Percentiles rank a stretch among this genome's conserved stretches.
phyloP scores from a whole-genome alignment of 2,113 vertebrate species.

The Melanostigma gelatinosum region DNA sequence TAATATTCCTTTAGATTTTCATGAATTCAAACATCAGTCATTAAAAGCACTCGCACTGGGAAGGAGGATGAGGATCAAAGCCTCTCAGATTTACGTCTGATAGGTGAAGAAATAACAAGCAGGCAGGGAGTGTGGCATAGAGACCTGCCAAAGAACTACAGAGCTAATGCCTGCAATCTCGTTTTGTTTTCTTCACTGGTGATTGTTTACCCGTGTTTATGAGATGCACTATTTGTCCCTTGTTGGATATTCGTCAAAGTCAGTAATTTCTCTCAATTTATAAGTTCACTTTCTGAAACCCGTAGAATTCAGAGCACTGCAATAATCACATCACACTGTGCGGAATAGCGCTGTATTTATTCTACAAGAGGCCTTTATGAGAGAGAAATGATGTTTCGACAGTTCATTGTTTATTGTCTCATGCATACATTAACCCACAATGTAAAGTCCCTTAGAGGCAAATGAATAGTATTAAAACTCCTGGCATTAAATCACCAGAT shows the following conservation, averaged over 20 bases:
- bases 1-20: slow-evolving; percentile 9
- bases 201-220: not conserved
- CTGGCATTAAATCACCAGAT: not conserved
- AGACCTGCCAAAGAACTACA: not conserved
- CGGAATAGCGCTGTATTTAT: not conserved
- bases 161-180: not conserved
- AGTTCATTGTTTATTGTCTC: not conserved
- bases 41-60: not conserved
- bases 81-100: not conserved
- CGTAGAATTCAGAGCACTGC: not conserved
- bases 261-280: not conserved
- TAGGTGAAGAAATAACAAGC: not conserved
- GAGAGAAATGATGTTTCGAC: not conserved
- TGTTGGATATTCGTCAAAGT: not conserved
- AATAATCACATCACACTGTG: not conserved
- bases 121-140: not conserved
- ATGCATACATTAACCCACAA: not conserved
- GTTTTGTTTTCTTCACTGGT: not conserved
- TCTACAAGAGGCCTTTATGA: not conserved
- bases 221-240: not conserved
- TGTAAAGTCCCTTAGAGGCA: not conserved
- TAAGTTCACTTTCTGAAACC: not conserved
- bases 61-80: not conserved
- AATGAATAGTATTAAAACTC: not conserved
- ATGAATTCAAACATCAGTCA: not conserved